These are phyloP conservation scores for Psilopsiagon aurifrons DNA, from an alignment of 2,113 vertebrate species.

Conservation along the genomic window DNA sequence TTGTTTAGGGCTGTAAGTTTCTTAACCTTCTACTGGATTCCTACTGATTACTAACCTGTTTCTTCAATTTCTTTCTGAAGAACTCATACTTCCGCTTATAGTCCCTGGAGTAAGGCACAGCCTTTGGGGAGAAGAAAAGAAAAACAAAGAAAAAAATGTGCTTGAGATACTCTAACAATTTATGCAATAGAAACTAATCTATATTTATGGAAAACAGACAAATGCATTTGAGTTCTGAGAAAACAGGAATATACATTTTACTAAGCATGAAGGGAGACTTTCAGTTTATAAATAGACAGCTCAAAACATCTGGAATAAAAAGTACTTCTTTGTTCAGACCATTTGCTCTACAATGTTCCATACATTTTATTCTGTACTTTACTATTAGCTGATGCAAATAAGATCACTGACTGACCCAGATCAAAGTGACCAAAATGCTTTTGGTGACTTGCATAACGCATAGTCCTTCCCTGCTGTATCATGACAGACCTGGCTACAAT, in stretches of 20 bases:
- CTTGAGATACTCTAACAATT: not conserved
- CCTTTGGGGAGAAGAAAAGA: constrained; percentile 69
- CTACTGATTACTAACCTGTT: constrained; percentile 82
- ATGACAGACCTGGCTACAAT: constrained; percentile 47
- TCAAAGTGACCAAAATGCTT: constrained; percentile 22
- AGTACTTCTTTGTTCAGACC: not conserved
- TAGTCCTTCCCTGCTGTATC: constrained; percentile 20
- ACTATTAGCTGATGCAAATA: not conserved
- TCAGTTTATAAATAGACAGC: not conserved
- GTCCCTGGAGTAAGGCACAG: constrained; percentile 98
- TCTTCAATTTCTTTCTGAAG: constrained; percentile 96
- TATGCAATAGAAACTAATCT: not conserved
- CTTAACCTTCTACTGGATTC: not conserved
- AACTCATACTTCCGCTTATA: constrained; percentile 99
- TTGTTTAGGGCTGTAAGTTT: not conserved
- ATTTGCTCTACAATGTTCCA: not conserved
- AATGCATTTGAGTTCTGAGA: not conserved
- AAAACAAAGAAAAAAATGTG: not conserved
- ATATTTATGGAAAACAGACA: not conserved
- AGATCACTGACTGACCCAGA: not conserved
- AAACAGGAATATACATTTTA: not conserved
- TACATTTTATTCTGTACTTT: not conserved
- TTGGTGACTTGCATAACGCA: not conserved
- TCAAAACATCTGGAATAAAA: not conserved
- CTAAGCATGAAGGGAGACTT: not conserved